Conservation (phyloP, 2,888 invertebrate genomes). For the Chymomyza fuscimana region DNA sequence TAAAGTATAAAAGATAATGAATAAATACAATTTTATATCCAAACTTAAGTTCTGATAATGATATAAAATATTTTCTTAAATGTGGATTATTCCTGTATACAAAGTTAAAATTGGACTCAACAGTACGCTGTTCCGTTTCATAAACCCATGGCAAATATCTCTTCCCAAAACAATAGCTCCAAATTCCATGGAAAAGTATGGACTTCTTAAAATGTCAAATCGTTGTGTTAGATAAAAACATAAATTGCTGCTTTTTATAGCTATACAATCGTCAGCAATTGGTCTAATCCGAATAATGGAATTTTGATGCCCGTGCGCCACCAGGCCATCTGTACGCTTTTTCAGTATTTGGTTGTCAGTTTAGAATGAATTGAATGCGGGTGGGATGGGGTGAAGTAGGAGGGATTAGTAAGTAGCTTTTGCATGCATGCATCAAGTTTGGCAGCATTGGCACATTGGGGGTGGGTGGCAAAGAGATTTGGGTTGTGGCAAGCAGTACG, state of each 20-base stretch:
- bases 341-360: conserved; percentile 20
- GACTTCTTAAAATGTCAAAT: too few relatives aligned
- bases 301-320: conserved; percentile 39
- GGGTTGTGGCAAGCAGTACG: not conserved
- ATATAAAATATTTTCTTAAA: too few relatives aligned
- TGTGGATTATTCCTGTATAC: too few relatives aligned
- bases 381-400: not conserved
- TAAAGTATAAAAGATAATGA: too few relatives aligned
- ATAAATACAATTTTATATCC: too few relatives aligned
- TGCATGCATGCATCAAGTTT: conserved; percentile 19
- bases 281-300: conserved; percentile 66
- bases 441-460: not conserved
- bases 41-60: too few relatives aligned
- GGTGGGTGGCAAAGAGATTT: not conserved
- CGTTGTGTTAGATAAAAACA: not conserved
- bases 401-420: not conserved
- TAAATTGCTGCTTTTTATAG: not conserved
- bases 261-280: conserved; percentile 41
- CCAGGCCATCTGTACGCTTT: not conserved
- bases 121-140: too few relatives aligned
- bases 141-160: too few relatives aligned
- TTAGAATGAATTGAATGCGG: not conserved
- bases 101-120: too few relatives aligned
- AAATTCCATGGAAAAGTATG: too few relatives aligned
- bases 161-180: too few relatives aligned